phyloP scores from a whole-genome alignment of 92 coral and sea anemone genomes.

The Palythoa caribaeorum region DNA sequence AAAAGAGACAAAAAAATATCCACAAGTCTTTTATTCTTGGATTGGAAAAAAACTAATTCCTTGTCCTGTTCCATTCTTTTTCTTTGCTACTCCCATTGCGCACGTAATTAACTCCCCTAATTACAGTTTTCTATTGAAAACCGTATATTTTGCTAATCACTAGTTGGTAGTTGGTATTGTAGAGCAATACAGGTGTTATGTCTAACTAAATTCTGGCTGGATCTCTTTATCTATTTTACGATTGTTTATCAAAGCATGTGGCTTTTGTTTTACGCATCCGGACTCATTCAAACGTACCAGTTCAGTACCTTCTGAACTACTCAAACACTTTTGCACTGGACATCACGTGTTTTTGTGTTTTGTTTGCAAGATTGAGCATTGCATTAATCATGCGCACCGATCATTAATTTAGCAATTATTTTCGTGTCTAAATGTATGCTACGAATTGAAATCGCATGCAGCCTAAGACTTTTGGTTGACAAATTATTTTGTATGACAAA shows the following conservation, averaged over 20 bases:
- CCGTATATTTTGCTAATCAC: slow-evolving; percentile 8
- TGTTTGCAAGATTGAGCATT: background rate
- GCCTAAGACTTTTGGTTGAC: background rate
- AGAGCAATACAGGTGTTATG: slow-evolving; percentile 16
- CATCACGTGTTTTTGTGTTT: background rate
- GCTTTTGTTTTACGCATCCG: too few species aligned
- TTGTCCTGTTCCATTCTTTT: background rate
- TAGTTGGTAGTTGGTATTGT: background rate
- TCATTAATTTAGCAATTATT: background rate
- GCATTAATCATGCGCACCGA: background rate
- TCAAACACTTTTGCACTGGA: background rate
- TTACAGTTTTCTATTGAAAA: slow-evolving; percentile 17
- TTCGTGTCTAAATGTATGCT: slow-evolving; percentile 16
- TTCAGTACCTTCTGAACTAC: too few species aligned
- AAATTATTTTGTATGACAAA: background rate
- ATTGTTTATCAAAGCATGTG: background rate
- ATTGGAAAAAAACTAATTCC: background rate
- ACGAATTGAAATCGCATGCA: background rate
- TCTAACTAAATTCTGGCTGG: slow-evolving; percentile 1
- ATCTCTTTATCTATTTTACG: background rate
- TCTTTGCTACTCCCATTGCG: background rate
- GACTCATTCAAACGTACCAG: too few species aligned
- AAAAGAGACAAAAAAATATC: background rate
- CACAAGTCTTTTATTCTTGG: background rate
- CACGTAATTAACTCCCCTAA: slow-evolving; percentile 23